phyloP scores from a whole-genome alignment of 2,113 vertebrate species.

The Atractosteus spatula region DNA sequence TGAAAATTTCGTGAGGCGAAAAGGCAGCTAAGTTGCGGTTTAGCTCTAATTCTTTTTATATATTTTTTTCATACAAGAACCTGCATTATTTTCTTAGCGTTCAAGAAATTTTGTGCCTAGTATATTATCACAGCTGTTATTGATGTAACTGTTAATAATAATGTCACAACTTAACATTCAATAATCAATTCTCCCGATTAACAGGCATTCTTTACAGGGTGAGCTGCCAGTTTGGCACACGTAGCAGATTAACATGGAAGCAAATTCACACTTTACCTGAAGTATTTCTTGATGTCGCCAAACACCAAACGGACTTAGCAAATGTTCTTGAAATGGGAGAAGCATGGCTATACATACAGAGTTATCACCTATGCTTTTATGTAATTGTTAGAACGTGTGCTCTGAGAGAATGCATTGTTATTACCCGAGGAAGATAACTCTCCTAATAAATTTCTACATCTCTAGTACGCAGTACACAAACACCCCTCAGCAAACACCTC shows the following conservation, averaged over 20 bases:
- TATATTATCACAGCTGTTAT: too few relatives aligned
- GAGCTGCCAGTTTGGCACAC: background rate
- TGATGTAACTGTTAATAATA: too few relatives aligned
- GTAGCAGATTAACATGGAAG: background rate
- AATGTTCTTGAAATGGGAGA: constrained; percentile 56
- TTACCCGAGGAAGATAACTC: constrained; percentile 20
- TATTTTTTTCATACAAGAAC: too few relatives aligned
- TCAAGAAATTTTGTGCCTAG: too few relatives aligned
- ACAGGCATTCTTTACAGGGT: too few relatives aligned
- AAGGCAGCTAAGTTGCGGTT: too few relatives aligned
- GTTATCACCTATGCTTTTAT: constrained; percentile 35
- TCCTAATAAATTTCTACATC: constrained; percentile 37
- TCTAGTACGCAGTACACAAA: constrained; percentile 28
- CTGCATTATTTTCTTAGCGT: too few relatives aligned
- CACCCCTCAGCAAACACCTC: constrained; percentile 50
- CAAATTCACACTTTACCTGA: background rate
- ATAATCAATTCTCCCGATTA: too few relatives aligned
- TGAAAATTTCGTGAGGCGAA: too few relatives aligned
- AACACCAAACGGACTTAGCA: constrained; percentile 13
- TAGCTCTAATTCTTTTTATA: too few relatives aligned
- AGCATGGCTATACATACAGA: constrained; percentile 36
- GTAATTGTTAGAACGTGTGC: constrained; percentile 43
- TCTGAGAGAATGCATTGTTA: constrained; percentile 10
- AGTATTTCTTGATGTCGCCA: background rate
- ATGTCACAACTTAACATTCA: too few relatives aligned